These are phyloP conservation scores for Cremastobaeus sp. DNA, from an alignment of 2,888 invertebrate species.

Conservation along the genomic window DNA sequence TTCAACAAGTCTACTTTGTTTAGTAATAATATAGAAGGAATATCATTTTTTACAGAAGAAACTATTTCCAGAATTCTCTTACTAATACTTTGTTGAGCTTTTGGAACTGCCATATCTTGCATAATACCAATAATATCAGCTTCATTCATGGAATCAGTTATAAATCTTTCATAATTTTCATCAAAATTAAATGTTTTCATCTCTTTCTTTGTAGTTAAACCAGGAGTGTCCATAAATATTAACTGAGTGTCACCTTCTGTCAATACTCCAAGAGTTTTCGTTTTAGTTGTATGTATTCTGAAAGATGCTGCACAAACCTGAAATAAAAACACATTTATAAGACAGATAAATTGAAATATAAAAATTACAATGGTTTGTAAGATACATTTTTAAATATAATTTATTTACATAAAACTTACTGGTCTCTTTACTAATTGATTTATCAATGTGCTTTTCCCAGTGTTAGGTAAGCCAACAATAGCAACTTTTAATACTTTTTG, in stretches of 20 bases:
- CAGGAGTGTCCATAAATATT: conserved; percentile 96
- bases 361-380: conserved; percentile 4
- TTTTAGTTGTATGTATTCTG: conserved; percentile 94
- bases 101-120: conserved; percentile 88
- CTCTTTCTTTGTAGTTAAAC: conserved; percentile 86
- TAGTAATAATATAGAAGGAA: conserved; percentile 87
- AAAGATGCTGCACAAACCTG: conserved; percentile 93
- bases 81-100: conserved; percentile 84
- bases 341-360: neutral
- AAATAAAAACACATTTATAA: neutral
- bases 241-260: conserved; percentile 90
- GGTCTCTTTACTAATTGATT: conserved; percentile 90
- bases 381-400: neutral
- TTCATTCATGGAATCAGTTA: conserved; percentile 81
- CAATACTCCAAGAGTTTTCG: conserved; percentile 85
- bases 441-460: conserved; percentile 96
- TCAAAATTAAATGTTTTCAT: conserved; percentile 82
- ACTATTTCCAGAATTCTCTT: conserved; percentile 85
- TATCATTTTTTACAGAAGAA: conserved; percentile 78
- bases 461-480: conserved; percentile 95
- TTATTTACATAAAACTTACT: conserved; percentile 79
- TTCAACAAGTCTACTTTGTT: conserved; percentile 91
- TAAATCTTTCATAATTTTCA: conserved; percentile 81
- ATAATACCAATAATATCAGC: conserved; percentile 91
- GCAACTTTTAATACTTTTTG: conserved; percentile 78